Conservation (phyloP, 2,888 invertebrate genomes). For the Panopea generosa region DNA sequence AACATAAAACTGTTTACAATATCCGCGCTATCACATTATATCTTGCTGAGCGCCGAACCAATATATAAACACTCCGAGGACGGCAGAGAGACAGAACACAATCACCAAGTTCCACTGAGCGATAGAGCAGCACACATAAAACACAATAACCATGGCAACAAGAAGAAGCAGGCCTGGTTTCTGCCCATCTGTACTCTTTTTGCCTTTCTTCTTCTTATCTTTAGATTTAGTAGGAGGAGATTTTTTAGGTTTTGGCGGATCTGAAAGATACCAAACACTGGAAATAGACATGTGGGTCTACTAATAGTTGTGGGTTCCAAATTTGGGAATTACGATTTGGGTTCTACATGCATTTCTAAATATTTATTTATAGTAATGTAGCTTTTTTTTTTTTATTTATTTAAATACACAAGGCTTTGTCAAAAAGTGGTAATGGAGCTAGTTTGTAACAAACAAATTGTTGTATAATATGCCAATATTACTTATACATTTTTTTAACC, state of each 20-base stretch:
- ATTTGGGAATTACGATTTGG: too few species aligned
- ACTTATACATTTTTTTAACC: too few species aligned
- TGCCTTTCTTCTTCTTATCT: conserved; percentile 40
- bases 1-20: too few species aligned
- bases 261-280: conserved; percentile 44
- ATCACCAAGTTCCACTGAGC: conserved; percentile 57
- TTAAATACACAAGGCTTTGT: too few species aligned
- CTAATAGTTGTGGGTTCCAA: too few species aligned
- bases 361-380: too few species aligned
- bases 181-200: conserved; percentile 29
- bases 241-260: conserved; percentile 43
- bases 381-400: too few species aligned
- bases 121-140: conserved; percentile 59
- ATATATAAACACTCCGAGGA: conserved; percentile 55
- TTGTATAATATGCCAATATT: too few species aligned
- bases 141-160: conserved; percentile 55
- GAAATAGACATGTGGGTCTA: too few species aligned
- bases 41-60: conserved; percentile 61
- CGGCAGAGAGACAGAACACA: conserved; percentile 54
- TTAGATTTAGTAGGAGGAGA: conserved; percentile 41
- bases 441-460: too few species aligned
- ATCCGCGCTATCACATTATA: neutral
- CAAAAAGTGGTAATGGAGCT: too few species aligned
- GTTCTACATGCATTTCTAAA: too few species aligned
- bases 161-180: conserved; percentile 59